Evolutionary conservation across 2,113 vertebrate species (phyloP).

Genomic region (Esox niger): DNA sequence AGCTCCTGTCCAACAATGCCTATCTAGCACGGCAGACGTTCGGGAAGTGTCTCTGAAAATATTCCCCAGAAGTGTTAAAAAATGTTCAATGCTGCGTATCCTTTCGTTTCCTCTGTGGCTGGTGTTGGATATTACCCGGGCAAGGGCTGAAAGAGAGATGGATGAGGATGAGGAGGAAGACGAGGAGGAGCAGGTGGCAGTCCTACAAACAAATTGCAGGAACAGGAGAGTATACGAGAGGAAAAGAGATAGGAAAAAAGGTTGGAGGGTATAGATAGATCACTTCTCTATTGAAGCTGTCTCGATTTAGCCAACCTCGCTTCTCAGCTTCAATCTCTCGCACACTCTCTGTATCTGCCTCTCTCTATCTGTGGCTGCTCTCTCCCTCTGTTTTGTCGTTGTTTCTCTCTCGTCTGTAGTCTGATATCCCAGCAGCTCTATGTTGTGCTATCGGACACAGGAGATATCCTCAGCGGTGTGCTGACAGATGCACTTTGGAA

Average conservation of each 20-base stretch:
- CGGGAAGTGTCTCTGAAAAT: conserved; percentile 40
- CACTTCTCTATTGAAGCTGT: conserved; percentile 64
- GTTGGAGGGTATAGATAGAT: conserved; percentile 46
- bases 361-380: conserved; percentile 37
- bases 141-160: conserved; percentile 43
- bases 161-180: conserved; percentile 32
- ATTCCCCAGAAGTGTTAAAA: conserved; percentile 56
- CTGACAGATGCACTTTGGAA: conserved; percentile 66
- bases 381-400: no score
- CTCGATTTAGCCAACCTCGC: conserved; percentile 53
- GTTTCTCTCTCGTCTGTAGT: not conserved
- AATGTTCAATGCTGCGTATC: conserved; percentile 4
- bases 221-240: conserved; percentile 9
- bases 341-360: conserved; percentile 46
- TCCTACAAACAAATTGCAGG: not conserved
- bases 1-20: conserved; percentile 26
- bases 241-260: conserved; percentile 58
- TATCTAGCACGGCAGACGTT: no score
- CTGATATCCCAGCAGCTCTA: conserved; percentile 34
- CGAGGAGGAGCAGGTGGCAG: conserved; percentile 55
- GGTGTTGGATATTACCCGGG: no score
- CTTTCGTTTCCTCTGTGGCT: no score
- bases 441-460: conserved; percentile 48
- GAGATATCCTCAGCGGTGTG: conserved; percentile 58
- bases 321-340: conserved; percentile 56